phyloP scores from a whole-genome alignment of 1,140 invertebrate species.

The Ctenoplectra terminalis region DNA sequence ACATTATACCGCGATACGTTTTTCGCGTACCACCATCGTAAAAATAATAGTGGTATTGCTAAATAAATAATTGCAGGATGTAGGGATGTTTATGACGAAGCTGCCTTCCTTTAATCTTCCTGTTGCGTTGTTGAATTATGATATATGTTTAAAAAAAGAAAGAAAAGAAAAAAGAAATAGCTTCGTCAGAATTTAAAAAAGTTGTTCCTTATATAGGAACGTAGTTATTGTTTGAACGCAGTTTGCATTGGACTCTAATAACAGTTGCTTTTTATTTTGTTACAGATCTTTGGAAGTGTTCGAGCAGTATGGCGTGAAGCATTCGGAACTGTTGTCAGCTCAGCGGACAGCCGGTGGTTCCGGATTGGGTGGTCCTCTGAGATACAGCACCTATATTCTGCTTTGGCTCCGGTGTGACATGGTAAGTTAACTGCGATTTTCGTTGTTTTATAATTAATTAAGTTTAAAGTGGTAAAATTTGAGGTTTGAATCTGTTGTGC shows the following conservation, averaged over 20 bases:
- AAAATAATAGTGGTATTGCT: conserved; percentile 1
- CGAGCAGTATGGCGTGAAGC: conserved; percentile 85
- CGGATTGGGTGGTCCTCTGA: conserved; percentile 88
- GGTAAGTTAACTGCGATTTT: conserved; percentile 77
- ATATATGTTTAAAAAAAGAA: no score
- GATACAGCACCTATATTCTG: conserved; percentile 88
- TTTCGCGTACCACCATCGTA: background rate
- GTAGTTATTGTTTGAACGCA: no score
- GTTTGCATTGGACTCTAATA: no score
- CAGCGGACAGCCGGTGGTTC: conserved; percentile 87
- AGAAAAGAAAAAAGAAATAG: background rate
- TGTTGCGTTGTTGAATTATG: background rate
- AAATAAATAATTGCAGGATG: conserved; percentile 28
- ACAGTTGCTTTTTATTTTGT: conserved; percentile 53
- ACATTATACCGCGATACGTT: background rate
- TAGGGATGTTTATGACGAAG: background rate
- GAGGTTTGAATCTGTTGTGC: no score
- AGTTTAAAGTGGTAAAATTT: no score
- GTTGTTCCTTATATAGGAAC: no score
- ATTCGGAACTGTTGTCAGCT: conserved; percentile 89
- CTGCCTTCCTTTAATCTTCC: background rate
- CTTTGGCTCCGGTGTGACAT: conserved; percentile 93
- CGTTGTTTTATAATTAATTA: background rate
- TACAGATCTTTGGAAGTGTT: conserved; percentile 90
- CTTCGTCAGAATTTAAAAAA: background rate